Percentiles rank a stretch among this genome's conserved stretches.
Conservation (phyloP, 2,113 vertebrate genomes). For the Coptodon bakossiorum region DNA sequence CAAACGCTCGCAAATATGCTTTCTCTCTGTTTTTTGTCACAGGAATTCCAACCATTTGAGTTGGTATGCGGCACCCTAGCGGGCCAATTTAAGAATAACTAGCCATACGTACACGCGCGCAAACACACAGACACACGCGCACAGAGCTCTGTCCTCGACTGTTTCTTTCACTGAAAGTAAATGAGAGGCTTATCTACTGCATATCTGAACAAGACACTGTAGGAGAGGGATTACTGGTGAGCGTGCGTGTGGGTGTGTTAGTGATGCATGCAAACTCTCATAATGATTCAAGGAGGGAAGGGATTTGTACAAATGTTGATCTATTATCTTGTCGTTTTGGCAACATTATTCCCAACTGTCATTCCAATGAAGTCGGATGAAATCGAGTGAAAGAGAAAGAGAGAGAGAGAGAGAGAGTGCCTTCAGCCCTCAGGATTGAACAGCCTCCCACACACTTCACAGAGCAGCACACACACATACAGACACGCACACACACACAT, state of each 20-base stretch:
- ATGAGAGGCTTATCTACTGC: conserved; percentile 23
- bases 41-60: conserved; percentile 44
- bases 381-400: background rate
- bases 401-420: background rate
- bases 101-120: background rate
- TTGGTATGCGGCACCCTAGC: conserved; percentile 30
- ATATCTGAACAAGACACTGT: conserved; percentile 33
- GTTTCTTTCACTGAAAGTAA: conserved; percentile 19
- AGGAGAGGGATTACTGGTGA: conserved; percentile 15
- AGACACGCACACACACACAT: background rate
- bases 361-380: background rate
- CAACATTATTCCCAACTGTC: background rate
- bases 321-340: conserved; percentile 18
- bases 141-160: background rate
- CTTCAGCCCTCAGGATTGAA: background rate
- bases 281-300: background rate
- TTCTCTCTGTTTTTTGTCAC: background rate
- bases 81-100: conserved; percentile 36
- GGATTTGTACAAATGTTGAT: conserved; percentile 30
- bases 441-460: conserved; percentile 17
- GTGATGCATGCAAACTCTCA: background rate
- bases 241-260: background rate
- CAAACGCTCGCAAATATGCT: background rate
- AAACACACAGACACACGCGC: background rate
- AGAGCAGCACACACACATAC: background rate